Evolutionary conservation across 2,888 invertebrate genomes (phyloP).

Genomic region (Dryadula phaetusa): DNA sequence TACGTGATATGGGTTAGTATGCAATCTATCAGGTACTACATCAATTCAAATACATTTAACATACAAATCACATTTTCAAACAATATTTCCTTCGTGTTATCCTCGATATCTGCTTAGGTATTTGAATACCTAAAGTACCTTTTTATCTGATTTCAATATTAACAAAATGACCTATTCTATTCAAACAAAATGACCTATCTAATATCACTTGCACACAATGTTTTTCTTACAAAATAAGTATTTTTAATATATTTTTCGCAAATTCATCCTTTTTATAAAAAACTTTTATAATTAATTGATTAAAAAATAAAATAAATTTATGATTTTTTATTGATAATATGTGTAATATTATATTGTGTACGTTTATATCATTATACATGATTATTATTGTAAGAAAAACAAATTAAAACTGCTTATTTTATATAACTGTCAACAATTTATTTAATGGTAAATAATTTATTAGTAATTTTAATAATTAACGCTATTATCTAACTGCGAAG

Average conservation of each 20-base stretch:
- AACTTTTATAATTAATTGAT: too few relatives aligned
- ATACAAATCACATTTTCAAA: conserved; percentile 14
- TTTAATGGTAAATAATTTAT: conserved; percentile 5
- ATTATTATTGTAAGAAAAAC: conserved; percentile 2
- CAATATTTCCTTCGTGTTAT: neutral
- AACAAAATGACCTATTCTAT: too few relatives aligned
- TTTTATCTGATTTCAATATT: too few relatives aligned
- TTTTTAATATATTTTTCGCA: neutral
- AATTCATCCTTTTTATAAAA: neutral
- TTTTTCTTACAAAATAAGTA: neutral
- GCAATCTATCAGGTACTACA: neutral
- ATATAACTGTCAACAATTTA: conserved; percentile 7
- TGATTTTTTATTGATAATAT: neutral
- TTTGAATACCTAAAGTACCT: too few relatives aligned
- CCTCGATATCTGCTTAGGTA: neutral
- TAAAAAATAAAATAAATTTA: neutral
- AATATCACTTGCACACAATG: neutral
- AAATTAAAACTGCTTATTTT: conserved; percentile 10
- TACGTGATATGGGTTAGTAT: conserved; percentile 24
- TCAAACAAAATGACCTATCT: too few relatives aligned
- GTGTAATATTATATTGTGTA: neutral
- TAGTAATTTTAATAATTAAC: conserved; percentile 15
- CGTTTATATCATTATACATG: too few relatives aligned
- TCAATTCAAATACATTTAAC: conserved; percentile 12
- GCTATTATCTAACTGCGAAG: conserved; percentile 14